Evolutionary conservation across 1,140 invertebrate species (phyloP).

Genomic region (Grapholita molesta): DNA sequence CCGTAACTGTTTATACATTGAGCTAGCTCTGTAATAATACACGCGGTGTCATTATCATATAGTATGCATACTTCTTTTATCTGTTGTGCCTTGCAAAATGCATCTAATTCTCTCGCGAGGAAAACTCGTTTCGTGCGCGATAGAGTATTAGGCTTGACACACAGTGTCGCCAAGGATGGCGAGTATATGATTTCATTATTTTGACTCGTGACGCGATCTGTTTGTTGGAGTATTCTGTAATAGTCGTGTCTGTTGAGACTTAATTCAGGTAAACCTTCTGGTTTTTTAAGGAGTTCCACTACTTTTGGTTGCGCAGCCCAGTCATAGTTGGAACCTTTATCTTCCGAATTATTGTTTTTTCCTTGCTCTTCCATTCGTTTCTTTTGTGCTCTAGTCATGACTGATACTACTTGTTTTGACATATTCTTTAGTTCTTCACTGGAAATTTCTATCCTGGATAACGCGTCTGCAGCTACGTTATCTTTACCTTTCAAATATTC

Average conservation of each 20-base stretch:
- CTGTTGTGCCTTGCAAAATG: not conserved
- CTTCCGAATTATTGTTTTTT: not conserved
- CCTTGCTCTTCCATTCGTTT: not conserved
- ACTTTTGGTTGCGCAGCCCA: not conserved
- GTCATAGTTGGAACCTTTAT: not conserved
- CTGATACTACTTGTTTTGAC: constrained; percentile 6
- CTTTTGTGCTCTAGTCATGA: not conserved
- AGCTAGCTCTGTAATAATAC: constrained; percentile 12
- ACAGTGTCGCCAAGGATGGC: not conserved
- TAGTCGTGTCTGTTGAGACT: not conserved
- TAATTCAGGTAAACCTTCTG: not conserved
- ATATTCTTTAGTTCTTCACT: constrained; percentile 27
- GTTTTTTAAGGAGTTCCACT: not conserved
- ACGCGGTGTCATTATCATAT: not conserved
- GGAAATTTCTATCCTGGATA: constrained; percentile 14
- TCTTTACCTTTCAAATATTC: constrained; percentile 29
- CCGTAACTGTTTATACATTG: not conserved
- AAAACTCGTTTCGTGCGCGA: not conserved
- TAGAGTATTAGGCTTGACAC: not conserved
- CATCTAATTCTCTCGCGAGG: not conserved
- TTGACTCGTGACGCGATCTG: not conserved
- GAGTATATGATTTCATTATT: not conserved
- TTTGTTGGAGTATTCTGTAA: not conserved
- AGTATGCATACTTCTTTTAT: not conserved
- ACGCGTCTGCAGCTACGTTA: constrained; percentile 30